A percentile compares a stretch with the other conserved stretches of the same genome.
These are phyloP conservation scores for Acronicta aceris DNA, from an alignment of 2,888 invertebrate genomes.

Conservation along the genomic window DNA sequence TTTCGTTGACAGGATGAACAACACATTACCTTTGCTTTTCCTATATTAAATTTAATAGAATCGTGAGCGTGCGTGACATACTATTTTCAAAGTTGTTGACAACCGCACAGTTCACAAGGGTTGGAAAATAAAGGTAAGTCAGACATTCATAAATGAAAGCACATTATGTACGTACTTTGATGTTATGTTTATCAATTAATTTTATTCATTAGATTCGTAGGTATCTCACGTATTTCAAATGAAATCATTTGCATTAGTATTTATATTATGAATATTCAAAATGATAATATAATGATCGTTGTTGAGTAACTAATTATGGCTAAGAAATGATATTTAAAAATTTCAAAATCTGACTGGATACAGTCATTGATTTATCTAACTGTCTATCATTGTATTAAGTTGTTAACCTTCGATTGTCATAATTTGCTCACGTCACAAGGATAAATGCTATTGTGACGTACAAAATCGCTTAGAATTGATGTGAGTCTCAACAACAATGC, in stretches of 20 bases:
- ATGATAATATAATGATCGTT: neutral
- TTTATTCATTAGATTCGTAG: conserved; percentile 3
- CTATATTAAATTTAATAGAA: conserved; percentile 7
- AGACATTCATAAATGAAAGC: conserved; percentile 11
- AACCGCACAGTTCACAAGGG: conserved; percentile 9
- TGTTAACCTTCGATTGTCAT: conserved; percentile 45
- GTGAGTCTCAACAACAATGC: conserved; percentile 53
- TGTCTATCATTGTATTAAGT: conserved; percentile 22
- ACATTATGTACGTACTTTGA: conserved; percentile 3
- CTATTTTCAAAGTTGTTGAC: conserved; percentile 40
- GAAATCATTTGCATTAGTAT: neutral
- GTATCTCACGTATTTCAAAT: neutral
- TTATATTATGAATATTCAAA: neutral
- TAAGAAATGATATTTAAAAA: neutral
- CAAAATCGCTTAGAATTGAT: conserved; percentile 39
- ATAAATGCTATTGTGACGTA: conserved; percentile 51
- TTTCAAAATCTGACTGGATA: conserved; percentile 1
- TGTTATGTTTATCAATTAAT: conserved; percentile 22
- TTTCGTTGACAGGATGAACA: conserved; percentile 35
- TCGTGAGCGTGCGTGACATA: too few species aligned
- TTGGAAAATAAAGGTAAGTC: conserved; percentile 20
- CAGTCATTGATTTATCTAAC: neutral
- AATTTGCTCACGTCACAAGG: conserved; percentile 50
- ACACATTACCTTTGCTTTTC: conserved; percentile 34
- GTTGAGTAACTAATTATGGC: neutral